A percentile compares a stretch with the other conserved stretches of the same genome.
Evolutionary conservation across 2,113 vertebrate species (phyloP).

Genomic region (Equus quagga): DNA sequence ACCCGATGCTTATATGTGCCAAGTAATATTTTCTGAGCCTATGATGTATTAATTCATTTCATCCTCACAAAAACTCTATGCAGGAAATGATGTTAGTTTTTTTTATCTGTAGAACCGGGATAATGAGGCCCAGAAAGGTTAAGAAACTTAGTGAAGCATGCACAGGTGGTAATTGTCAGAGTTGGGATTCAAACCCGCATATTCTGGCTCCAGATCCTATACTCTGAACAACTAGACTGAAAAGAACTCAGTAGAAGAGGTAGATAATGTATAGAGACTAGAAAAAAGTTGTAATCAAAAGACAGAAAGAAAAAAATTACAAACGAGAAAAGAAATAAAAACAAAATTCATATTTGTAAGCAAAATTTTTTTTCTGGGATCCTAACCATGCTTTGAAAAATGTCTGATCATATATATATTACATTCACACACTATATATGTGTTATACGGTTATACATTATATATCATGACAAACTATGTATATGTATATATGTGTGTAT

Average conservation of each 20-base stretch:
- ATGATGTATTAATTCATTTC: not conserved
- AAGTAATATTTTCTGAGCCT: not conserved
- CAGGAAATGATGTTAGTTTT: not conserved
- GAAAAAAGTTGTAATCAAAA: not conserved
- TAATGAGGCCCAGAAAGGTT: not conserved
- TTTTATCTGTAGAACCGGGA: not conserved
- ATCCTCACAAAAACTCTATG: not conserved
- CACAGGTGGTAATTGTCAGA: not conserved
- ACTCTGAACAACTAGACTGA: not conserved
- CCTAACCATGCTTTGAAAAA: not conserved
- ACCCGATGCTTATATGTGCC: not conserved
- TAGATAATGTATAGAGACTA: not conserved
- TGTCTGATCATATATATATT: not conserved
- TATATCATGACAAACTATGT: not conserved
- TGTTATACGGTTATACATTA: not conserved
- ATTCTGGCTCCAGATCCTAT: not conserved
- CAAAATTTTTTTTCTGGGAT: not conserved
- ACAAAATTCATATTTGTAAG: not conserved
- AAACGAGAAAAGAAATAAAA: not conserved
- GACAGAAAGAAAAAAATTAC: not conserved
- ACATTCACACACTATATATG: not conserved
- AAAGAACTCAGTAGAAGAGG: not conserved
- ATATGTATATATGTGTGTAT: not conserved
- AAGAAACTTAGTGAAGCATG: not conserved
- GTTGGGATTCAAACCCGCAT: not conserved